A percentile compares a stretch with the other conserved stretches of the same genome.
phyloP scores from a whole-genome alignment of 2,113 vertebrate genomes.

The Serilophus lunatus region DNA sequence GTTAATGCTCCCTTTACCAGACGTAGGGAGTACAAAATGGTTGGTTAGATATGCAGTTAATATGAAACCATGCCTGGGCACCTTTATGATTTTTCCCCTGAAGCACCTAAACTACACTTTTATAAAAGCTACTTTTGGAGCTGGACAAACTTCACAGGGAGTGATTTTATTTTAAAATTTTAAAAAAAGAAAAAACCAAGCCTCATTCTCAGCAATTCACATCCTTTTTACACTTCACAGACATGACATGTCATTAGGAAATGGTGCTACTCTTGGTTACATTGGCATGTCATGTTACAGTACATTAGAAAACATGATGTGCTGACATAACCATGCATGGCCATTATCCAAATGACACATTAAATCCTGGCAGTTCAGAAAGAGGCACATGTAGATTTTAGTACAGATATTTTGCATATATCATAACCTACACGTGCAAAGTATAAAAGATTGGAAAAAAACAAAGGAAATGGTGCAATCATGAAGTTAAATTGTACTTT shows the following conservation, averaged over 20 bases:
- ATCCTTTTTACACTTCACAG: constrained; percentile 10
- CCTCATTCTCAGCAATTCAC: background rate
- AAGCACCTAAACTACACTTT: background rate
- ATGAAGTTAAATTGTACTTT: background rate
- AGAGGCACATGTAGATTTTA: background rate
- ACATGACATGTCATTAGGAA: constrained; percentile 28
- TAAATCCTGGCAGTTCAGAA: constrained; percentile 25
- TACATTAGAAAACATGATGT: constrained; percentile 38
- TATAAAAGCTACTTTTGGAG: background rate
- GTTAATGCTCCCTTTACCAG: background rate
- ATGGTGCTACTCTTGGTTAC: constrained; percentile 12
- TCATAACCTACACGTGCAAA: background rate
- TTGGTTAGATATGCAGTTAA: background rate
- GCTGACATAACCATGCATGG: constrained; percentile 35
- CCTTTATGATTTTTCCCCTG: background rate
- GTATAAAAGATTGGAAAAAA: background rate
- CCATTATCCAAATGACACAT: constrained; percentile 28
- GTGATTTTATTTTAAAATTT: background rate
- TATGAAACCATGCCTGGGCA: background rate
- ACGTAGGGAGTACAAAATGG: background rate
- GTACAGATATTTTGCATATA: background rate
- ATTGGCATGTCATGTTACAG: constrained; percentile 1
- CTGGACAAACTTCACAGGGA: background rate
- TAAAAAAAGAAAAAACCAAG: background rate
- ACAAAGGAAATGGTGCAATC: background rate